Percentiles rank a stretch among this genome's conserved stretches.
phyloP scores from a whole-genome alignment of 2,113 vertebrate genomes.

The Grammomys surdaster region DNA sequence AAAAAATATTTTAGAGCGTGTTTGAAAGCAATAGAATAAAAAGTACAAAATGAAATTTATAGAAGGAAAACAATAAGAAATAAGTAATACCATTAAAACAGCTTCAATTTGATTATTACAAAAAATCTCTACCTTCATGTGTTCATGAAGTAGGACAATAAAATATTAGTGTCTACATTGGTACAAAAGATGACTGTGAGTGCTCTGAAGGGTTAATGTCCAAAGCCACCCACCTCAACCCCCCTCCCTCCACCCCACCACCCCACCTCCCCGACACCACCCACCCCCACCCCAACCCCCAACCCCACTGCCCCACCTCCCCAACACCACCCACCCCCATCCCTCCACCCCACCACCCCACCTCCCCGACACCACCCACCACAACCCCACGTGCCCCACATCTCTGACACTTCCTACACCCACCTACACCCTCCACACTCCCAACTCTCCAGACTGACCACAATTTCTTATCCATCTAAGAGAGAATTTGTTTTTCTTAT shows the following conservation, averaged over 20 bases:
- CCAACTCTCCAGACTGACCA: no score
- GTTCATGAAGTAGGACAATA: background rate
- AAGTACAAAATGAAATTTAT: background rate
- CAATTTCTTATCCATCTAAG: no score
- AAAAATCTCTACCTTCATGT: background rate
- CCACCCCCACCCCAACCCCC: fast-evolving
- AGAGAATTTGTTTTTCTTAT: background rate
- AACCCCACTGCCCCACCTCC: no score
- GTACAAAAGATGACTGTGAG: background rate
- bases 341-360: no score
- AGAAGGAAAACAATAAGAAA: background rate
- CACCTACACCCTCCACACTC: no score
- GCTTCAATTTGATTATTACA: background rate
- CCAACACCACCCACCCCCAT: no score
- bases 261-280: no score
- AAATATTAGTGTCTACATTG: background rate
- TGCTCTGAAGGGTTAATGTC: background rate
- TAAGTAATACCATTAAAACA: background rate
- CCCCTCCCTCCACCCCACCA: no score
- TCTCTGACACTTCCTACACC: no score
- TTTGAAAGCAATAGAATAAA: background rate
- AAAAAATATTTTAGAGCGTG: background rate
- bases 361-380: no score
- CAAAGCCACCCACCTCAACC: no score
- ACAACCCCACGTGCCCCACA: no score